Percentiles rank a stretch among this genome's conserved stretches.
Evolutionary conservation across 2,888 invertebrate genomes (phyloP).

Genomic region (Eumacrocentrus americanus): DNA sequence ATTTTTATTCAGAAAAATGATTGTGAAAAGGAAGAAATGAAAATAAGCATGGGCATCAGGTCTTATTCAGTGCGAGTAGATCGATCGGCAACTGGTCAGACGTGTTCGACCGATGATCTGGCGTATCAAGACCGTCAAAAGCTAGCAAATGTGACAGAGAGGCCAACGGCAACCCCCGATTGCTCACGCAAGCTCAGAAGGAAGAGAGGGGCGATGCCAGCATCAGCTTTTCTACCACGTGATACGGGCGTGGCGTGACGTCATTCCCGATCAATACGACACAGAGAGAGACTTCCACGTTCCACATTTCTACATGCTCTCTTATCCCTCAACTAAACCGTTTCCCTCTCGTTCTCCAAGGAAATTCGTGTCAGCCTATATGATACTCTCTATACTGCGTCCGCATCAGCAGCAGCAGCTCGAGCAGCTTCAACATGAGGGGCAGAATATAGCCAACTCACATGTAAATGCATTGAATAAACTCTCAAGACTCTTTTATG

Average conservation of each 20-base stretch:
- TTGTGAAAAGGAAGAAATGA: too few species aligned
- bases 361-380: too few species aligned
- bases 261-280: conserved; percentile 58
- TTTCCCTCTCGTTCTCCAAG: neutral
- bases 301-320: conserved; percentile 40
- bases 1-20: neutral
- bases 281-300: conserved; percentile 37
- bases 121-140: too few species aligned
- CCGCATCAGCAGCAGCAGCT: too few species aligned
- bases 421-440: too few species aligned
- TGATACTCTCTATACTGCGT: too few species aligned
- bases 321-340: neutral
- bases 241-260: conserved; percentile 60
- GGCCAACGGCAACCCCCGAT: conserved; percentile 5
- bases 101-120: neutral
- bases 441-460: too few species aligned
- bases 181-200: conserved; percentile 13
- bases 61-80: too few species aligned
- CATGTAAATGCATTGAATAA: too few species aligned
- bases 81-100: too few species aligned
- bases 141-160: neutral
- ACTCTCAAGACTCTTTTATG: neutral
- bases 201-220: conserved; percentile 35
- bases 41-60: too few species aligned
- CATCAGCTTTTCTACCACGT: conserved; percentile 55